Percentiles rank a stretch among this genome's conserved stretches.
These are phyloP conservation scores for Scelioninae gen. 1 DNA, from an alignment of 2,888 invertebrate species.

Conservation along the genomic window DNA sequence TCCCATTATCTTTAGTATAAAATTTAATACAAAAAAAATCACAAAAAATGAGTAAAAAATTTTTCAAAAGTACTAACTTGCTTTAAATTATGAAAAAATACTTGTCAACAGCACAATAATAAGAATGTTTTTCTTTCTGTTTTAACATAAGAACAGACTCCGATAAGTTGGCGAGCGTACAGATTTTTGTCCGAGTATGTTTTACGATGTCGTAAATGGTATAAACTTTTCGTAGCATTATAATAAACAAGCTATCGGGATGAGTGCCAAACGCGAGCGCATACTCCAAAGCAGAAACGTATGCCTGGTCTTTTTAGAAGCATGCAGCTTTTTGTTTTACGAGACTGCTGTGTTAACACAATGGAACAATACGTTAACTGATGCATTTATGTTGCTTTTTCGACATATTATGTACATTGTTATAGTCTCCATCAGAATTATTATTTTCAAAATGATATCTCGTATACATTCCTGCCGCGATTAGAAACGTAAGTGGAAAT, in stretches of 20 bases:
- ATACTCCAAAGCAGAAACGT: slow-evolving; percentile 53
- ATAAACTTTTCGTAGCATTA: slow-evolving; percentile 65
- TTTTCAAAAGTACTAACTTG: too few relatives aligned
- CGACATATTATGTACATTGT: slow-evolving; percentile 34
- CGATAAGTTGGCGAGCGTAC: slow-evolving; percentile 55
- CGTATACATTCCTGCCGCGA: background rate
- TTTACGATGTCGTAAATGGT: slow-evolving; percentile 67
- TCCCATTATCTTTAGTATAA: too few relatives aligned
- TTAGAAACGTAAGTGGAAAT: background rate
- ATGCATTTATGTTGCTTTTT: slow-evolving; percentile 47
- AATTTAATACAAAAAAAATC: too few relatives aligned
- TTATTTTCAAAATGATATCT: slow-evolving; percentile 9
- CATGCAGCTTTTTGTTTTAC: slow-evolving; percentile 60
- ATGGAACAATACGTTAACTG: slow-evolving; percentile 61
- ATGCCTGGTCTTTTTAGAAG: slow-evolving; percentile 60
- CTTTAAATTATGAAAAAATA: slow-evolving; percentile 34
- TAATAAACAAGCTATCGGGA: slow-evolving; percentile 70
- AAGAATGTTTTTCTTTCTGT: slow-evolving; percentile 28
- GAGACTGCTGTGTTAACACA: slow-evolving; percentile 58
- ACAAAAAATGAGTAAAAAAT: too few relatives aligned
- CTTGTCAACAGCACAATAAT: slow-evolving; percentile 34
- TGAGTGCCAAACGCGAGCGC: slow-evolving; percentile 67
- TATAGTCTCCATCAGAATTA: slow-evolving; percentile 23
- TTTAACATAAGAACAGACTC: slow-evolving; percentile 44
- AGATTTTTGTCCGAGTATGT: slow-evolving; percentile 55